Base-by-base conservation (phyloP, 1,140 invertebrate species). In the Diplogasteroides magnus region DNA sequence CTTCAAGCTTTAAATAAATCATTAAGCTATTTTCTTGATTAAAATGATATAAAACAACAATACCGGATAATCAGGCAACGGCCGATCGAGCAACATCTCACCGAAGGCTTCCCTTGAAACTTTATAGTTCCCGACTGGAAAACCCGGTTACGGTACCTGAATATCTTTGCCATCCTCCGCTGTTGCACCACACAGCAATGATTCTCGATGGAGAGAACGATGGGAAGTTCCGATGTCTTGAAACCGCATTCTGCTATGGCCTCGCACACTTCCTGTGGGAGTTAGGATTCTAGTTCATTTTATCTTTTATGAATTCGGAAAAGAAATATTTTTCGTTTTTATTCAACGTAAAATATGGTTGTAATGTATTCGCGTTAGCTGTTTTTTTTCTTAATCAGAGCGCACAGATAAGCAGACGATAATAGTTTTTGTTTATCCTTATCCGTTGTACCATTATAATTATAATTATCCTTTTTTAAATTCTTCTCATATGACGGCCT, bases 131-230 rank as follows among this genome's bases (percentile, higher is more conserved):
- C 19, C 6, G 19, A 48, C 19, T 6, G 37, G 37, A 11, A 19
- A 19, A 48, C 19, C 19, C 19, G 37, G 37, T 48, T 48, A 48
- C 6, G 6, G 37, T 11, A 48, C 37, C 19, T 19, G 85, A 94
- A 98, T 84, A 97, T 98, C 85, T 94, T 94, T 58, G 94, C 94
- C 84, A 98, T 86, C 85, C 97, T 97, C 81, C 93, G 92, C 84
- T 98, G 95, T 56, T 76, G 73, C 15, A 19, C 19, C 29, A 62
- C 13, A 6, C 68, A 57, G 15, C 94, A 97, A 84, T 98, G 95
- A 86, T 98, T 98, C 84, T 98, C 95, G 85, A 98, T 97, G 60
- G 94, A 98, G 28, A 98, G 85, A 74, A 98, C 97, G 19, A 98
- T 88, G 0, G 95, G 95, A 83, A 91, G 97, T 65, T 96, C 93